Conservation (phyloP, 2,797 vertebrate genomes). For the Tenualosa thibaudeaui region DNA sequence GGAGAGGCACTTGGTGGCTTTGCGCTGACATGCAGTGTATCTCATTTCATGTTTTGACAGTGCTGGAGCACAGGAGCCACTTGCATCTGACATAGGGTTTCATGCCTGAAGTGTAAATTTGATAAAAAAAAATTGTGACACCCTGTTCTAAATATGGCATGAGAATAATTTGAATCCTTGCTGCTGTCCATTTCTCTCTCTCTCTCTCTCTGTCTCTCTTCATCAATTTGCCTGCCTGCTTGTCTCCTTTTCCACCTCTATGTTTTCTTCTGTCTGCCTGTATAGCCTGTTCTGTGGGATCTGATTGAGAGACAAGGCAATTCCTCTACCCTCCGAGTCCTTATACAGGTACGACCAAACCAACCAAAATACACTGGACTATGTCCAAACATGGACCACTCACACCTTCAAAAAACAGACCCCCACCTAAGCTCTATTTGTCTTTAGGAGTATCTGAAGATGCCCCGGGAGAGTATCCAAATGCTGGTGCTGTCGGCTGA, state of each 20-base stretch:
- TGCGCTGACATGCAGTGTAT: neutral
- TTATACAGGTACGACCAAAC: conserved; percentile 77
- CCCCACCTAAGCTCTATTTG: conserved; percentile 21
- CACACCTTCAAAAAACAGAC: neutral
- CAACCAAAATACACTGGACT: neutral
- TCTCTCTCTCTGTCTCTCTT: neutral
- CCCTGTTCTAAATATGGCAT: neutral
- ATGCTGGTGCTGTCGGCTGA: conserved; percentile 82
- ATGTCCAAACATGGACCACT: neutral
- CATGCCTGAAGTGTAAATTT: neutral
- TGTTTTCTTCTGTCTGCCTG: conserved; percentile 42
- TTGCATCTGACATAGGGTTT: neutral
- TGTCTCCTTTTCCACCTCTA: conserved; percentile 36
- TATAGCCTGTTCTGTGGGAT: conserved; percentile 84
- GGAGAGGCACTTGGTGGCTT: conserved; percentile 1
- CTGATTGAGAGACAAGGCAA: conserved; percentile 83
- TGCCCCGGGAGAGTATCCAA: conserved; percentile 83
- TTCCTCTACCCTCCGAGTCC: conserved; percentile 77
- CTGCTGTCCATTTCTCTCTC: neutral
- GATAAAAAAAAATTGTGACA: neutral
- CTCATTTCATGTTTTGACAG: neutral
- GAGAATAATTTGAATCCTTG: neutral
- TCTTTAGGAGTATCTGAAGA: conserved; percentile 82
- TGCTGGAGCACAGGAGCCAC: neutral
- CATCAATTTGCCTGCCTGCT: conserved; percentile 38